Conservation (phyloP, 2,797 vertebrate species). For the Spinus olivaceus region DNA sequence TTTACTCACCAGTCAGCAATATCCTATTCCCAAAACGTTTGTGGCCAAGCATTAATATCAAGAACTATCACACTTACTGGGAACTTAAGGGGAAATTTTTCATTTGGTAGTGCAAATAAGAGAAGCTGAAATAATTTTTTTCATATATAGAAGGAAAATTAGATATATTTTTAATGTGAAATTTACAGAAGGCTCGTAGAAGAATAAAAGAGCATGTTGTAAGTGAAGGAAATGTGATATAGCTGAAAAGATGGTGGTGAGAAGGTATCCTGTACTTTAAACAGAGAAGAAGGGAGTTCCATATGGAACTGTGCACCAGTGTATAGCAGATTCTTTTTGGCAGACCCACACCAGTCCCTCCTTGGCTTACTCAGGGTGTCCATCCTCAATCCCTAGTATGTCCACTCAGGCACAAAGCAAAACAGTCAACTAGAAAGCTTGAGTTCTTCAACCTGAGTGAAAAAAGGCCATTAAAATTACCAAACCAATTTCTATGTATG, state of each 20-base stretch:
- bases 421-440: neutral
- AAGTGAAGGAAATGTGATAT: neutral
- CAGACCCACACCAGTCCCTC: neutral
- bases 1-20: neutral
- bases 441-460: neutral
- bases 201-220: neutral
- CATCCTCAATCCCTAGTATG: too few species aligned
- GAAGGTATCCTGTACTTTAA: neutral
- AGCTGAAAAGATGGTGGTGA: neutral
- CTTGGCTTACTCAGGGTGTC: neutral
- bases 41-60: neutral
- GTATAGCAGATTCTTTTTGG: neutral
- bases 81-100: neutral
- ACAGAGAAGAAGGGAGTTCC: neutral
- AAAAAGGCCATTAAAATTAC: neutral
- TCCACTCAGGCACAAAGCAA: neutral
- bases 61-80: neutral
- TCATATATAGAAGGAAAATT: neutral
- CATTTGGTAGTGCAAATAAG: neutral
- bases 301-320: too few species aligned
- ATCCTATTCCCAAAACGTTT: neutral
- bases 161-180: neutral
- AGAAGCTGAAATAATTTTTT: neutral
- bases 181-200: neutral
- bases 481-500: fast-evolving